A percentile compares a stretch with the other conserved stretches of the same genome.
These are phyloP conservation scores for Brevimyrus niger DNA, from an alignment of 2,113 vertebrate species.

Conservation along the genomic window DNA sequence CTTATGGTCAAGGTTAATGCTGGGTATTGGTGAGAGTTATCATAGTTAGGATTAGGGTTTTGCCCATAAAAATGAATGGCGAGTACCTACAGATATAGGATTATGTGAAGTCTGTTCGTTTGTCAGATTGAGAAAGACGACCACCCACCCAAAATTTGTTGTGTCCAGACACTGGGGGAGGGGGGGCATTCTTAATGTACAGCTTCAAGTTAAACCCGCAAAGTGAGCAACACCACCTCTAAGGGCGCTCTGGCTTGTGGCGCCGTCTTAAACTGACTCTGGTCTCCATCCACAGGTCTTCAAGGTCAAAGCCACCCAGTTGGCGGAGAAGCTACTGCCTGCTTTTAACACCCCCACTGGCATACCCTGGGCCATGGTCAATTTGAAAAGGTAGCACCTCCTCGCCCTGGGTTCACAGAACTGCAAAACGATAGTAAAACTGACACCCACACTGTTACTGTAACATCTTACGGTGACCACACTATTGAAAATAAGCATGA, in stretches of 20 bases:
- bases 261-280: neutral
- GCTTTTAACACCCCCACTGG: conserved; percentile 97
- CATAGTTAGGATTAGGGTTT: neutral
- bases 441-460: neutral
- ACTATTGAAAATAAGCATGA: neutral
- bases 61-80: neutral
- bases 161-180: neutral
- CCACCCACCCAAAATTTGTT: neutral
- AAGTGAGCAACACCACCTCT: neutral
- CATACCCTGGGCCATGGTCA: conserved; percentile 99
- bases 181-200: neutral
- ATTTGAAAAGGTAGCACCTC: conserved; percentile 77
- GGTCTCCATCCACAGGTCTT: conserved; percentile 68
- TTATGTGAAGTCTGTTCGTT: neutral
- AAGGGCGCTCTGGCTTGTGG: neutral
- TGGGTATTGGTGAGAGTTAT: neutral
- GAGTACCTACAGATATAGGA: neutral
- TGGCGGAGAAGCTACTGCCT: conserved; percentile 93
- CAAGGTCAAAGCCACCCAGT: conserved; percentile 91
- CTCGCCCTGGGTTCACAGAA: neutral
- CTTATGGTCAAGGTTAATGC: neutral
- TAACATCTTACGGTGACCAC: neutral
- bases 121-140: neutral
- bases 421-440: neutral
- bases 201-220: neutral